phyloP scores from a whole-genome alignment of 2,113 vertebrate genomes.

The Cyanoliseus patagonus region DNA sequence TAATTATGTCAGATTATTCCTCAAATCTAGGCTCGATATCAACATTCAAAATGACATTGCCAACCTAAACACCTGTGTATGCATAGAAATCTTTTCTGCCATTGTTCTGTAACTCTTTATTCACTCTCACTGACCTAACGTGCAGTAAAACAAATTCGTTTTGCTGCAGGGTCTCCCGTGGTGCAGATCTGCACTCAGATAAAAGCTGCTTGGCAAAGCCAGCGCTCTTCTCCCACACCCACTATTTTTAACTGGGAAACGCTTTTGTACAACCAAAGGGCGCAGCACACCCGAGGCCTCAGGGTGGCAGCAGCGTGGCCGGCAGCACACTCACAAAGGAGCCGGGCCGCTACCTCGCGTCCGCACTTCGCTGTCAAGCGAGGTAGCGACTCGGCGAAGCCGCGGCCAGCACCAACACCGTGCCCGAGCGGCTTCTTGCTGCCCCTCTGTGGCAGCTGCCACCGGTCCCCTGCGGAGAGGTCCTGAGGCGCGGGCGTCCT shows the following conservation, averaged over 20 bases:
- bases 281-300: accelerated
- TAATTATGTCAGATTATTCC: not conserved
- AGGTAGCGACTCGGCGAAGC: not conserved
- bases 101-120: not conserved
- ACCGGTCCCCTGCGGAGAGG: accelerated
- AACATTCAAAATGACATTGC: not conserved
- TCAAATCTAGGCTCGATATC: not conserved
- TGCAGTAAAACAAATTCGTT: not conserved
- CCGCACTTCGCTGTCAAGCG: accelerated
- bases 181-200: not conserved
- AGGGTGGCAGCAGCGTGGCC: accelerated
- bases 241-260: accelerated
- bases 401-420: not conserved
- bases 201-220: not conserved
- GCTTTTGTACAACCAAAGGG: accelerated
- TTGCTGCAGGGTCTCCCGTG: not conserved
- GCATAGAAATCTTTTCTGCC: not conserved
- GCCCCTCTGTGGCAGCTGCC: not conserved
- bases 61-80: not conserved
- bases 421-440: not conserved
- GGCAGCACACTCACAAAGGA: not conserved
- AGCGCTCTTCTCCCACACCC: no score
- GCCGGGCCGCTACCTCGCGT: accelerated
- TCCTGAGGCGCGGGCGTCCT: not conserved
- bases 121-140: not conserved